These are phyloP conservation scores for Pachyrhynchus sulphureomaculatus DNA, from an alignment of 1,140 invertebrate genomes.

Conservation along the genomic window DNA sequence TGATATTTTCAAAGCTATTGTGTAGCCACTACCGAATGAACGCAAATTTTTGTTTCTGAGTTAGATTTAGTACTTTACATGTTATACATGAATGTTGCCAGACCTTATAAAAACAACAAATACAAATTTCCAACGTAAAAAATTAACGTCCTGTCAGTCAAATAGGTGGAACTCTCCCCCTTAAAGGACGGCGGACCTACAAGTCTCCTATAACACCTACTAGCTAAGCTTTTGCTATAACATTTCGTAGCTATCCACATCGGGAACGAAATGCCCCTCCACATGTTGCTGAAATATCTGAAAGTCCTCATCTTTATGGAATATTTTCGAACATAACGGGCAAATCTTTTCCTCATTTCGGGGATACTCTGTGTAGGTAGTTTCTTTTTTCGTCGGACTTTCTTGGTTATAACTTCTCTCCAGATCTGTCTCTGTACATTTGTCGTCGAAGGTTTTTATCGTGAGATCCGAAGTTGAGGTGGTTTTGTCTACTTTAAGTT, in stretches of 20 bases:
- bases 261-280: slow-evolving; percentile 55
- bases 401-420: slow-evolving; percentile 25
- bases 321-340: slow-evolving; percentile 57
- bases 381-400: not conserved
- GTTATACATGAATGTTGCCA: no score
- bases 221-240: slow-evolving; percentile 16
- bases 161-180: no score
- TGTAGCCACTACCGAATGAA: no score
- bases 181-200: no score
- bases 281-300: slow-evolving; percentile 57
- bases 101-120: no score
- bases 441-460: slow-evolving; percentile 27
- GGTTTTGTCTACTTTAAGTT: slow-evolving; percentile 33
- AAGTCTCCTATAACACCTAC: no score
- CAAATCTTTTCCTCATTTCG: slow-evolving; percentile 55
- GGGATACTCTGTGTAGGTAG: slow-evolving; percentile 9
- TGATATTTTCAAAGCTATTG: no score
- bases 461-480: slow-evolving; percentile 37
- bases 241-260: slow-evolving; percentile 26
- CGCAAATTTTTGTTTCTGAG: no score
- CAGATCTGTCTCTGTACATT: slow-evolving; percentile 38
- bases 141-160: no score
- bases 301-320: slow-evolving; percentile 52
- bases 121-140: no score
- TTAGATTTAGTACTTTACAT: no score